A percentile compares a stretch with the other conserved stretches of the same genome.
Evolutionary conservation across 2,888 invertebrate species (phyloP).

Genomic region (Perdita meconis): DNA sequence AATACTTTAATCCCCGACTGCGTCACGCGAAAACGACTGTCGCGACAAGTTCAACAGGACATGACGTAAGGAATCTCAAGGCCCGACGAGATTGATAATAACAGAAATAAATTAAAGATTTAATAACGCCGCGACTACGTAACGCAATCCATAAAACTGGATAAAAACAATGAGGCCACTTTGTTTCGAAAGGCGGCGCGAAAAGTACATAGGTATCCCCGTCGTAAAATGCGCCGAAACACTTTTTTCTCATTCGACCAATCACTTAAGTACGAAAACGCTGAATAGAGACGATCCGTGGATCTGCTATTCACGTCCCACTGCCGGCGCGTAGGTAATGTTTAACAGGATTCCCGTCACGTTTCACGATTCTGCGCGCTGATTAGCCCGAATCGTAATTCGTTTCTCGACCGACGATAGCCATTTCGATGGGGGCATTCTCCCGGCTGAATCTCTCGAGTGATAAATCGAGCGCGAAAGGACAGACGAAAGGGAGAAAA

Average conservation of each 20-base stretch:
- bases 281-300: background rate
- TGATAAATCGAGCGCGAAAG: conserved; percentile 60
- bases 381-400: conserved; percentile 23
- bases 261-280: background rate
- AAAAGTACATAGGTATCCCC: too few species aligned
- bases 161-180: background rate
- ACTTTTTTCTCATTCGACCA: background rate
- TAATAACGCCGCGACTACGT: background rate
- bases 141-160: background rate
- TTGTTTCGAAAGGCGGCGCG: background rate
- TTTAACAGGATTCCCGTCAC: background rate
- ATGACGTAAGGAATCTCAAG: conserved; percentile 2
- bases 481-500: conserved; percentile 39
- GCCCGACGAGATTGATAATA: conserved; percentile 14
- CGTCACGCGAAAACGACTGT: background rate
- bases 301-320: background rate
- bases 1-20: background rate
- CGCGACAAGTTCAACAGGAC: conserved; percentile 3
- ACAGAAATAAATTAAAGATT: conserved; percentile 22
- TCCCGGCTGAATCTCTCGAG: conserved; percentile 24
- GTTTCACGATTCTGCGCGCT: conserved; percentile 17
- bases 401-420: conserved; percentile 38
- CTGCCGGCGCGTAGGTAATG: background rate
- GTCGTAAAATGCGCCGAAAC: too few species aligned
- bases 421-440: conserved; percentile 15